Base-by-base conservation (phyloP, 2,113 vertebrate genomes). In the Syrrhaptes paradoxus region DNA sequence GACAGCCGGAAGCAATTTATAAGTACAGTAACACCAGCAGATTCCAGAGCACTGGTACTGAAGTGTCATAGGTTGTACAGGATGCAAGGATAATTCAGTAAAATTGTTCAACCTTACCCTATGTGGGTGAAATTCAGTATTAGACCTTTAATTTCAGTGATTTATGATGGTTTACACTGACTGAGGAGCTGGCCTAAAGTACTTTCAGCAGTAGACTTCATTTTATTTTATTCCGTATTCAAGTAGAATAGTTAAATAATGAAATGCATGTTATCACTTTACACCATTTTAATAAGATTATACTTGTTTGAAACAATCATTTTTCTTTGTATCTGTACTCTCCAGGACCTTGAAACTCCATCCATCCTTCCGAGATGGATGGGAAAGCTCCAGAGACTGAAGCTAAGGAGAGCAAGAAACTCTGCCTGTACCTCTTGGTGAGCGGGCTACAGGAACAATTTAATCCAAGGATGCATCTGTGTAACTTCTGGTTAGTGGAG, bases 1-100 rank as follows among this genome's bases (percentile, higher is more conserved):
- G 65, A 78, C 65, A 88, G 76, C 81, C 46, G 85, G 78, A 89
- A 95, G 87, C 70, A 87, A 85, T 92, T 89, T 92, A n/a, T 84
- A 94, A 79, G 38, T 73, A 87, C 43, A 78, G 87, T 74, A 95
- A 71, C 43, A 86, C 45, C 43, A 72, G 58, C 34, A 90, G 59
- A 80, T 7, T 94, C 75, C 29, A 65, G 48, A 77, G 28, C 26
- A 63, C 26, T 68, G 15, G 49, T 79, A 63, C 34, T 72, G 65
- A 95, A 72, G 38, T 93, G 61, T 51, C 75, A 94, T 12, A 49
- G 26, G 20, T 89, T 78, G 52, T 46, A 72, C 21, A 88, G 36
- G 26, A 63, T 52, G 19, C 52, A 91, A 62, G 25, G 38, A 76
- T 67, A 95, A 90, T 88, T 73, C 58, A 41, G 36, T n/a, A 31